phyloP scores from a whole-genome alignment of 2,113 vertebrate genomes.

The Corydoras sp. region DNA sequence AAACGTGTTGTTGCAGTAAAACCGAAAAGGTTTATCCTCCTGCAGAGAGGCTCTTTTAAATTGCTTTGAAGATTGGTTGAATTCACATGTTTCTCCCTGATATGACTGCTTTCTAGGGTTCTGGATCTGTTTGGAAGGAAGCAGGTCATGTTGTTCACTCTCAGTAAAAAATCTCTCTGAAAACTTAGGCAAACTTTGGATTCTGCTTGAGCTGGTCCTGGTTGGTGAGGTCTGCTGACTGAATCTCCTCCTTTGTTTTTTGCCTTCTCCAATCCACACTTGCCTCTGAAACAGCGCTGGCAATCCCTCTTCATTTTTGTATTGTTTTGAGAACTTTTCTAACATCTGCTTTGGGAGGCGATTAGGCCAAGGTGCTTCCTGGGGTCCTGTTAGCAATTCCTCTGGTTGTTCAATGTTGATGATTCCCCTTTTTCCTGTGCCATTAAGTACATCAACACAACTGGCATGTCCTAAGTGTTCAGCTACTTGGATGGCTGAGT shows the following conservation, averaged over 20 bases:
- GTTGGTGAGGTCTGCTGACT: constrained; percentile 57
- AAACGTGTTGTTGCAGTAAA: constrained; percentile 54
- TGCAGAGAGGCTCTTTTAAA: constrained; percentile 70
- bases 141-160: constrained; percentile 46
- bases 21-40: constrained; percentile 65
- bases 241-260: constrained; percentile 48
- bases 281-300: constrained; percentile 64
- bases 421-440: constrained; percentile 47
- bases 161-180: constrained; percentile 48
- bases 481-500: constrained; percentile 75
- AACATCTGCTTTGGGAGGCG: constrained; percentile 63
- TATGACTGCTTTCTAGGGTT: constrained; percentile 68
- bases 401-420: constrained; percentile 39
- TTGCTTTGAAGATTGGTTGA: constrained; percentile 54
- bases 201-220: constrained; percentile 43
- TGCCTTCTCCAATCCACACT: constrained; percentile 51
- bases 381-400: constrained; percentile 32
- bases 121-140: constrained; percentile 61
- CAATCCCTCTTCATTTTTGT: constrained; percentile 56
- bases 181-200: constrained; percentile 51
- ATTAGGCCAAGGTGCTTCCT: constrained; percentile 57
- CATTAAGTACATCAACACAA: constrained; percentile 71
- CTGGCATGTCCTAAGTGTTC: constrained; percentile 72
- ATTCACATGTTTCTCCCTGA: constrained; percentile 63
- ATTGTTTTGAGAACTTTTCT: constrained; percentile 66